Evolutionary conservation across 2,888 invertebrate genomes (phyloP), one percentile per base, ranked within the genome.

Genomic region (Athetis lepigone): DNA sequence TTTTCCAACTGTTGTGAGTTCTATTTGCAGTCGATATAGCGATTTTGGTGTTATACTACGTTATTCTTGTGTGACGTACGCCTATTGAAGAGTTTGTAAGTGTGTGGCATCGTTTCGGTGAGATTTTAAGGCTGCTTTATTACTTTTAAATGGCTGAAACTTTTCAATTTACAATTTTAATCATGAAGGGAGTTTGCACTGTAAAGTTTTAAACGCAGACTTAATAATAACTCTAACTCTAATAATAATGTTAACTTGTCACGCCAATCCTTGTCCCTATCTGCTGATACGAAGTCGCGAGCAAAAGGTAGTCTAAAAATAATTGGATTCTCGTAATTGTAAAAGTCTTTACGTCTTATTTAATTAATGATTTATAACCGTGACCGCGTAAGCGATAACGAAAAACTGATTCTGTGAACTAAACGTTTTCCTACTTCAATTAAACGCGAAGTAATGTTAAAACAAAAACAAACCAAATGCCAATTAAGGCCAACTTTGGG

Each of bases 401-500:
- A 6, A 9, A 37, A 8, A 56, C 39, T 40, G 27, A 40, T 36
- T 67, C 52, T 39, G 11, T 43, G 27, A 45, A 45, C n/a, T 8
- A 18, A 21, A 9, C 0, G 8, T 49, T 1, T 13, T 8, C 21
- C 7, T 40, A 25, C 36, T 33, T 45, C 16, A 11, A 43, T 23
- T 36, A 33, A 47, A 52, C 18, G n/a, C 21, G 5, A 40, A 37
- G 54, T 43, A 39, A 51, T 55, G 45, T 49, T 39, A 27, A 52
- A 71, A 55, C 50, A 54, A 36, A 52, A 60, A 60, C 60, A 64
- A 36, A 59, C 40, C 46, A 65, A 56, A 52, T 62, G 52, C 52
- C 63, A 63, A 58, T 52, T 25, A 52, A n/a, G 16, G 6, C 82
- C 77, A 82, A 85, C 66, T 45, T 84, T 85, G 64, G 85, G 21